Evolutionary conservation across 2,888 invertebrate species (phyloP), one percentile per base, ranked within the genome.

Genomic region (Aphrophora alni): DNA sequence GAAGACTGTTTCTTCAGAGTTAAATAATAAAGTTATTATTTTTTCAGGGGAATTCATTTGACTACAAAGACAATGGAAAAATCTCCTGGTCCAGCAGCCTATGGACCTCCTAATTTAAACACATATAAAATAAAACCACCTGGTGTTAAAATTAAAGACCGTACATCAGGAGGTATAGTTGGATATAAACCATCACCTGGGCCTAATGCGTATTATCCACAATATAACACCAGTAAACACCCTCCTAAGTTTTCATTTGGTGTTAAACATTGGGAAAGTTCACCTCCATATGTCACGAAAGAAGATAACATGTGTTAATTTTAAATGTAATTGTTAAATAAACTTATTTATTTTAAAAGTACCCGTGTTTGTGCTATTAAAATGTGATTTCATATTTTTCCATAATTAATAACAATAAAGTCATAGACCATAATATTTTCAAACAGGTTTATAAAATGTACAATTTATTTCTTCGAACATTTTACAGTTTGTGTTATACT

Each of bases 211-310:
- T 79, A 79, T 33, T 59, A 79, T 12, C 78, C 78, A 0, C 33
- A 59, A 27, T 79, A 33, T 68, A 79, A 74, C 68, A 33, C 51
- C n/a, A 74, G 69, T 68, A 74, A 38, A 59, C 74, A 68, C 25
- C 74, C 78, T 12, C 78, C 78, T 51, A 79, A 79, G 68, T 79
- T 68, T 38, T 59, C 78, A 21, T 79, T 79, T 38, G 78, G 78
- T 12, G 74, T 79, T 7, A 79, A 68, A n/a, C 73, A 73, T 1
- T 59, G 59, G 59, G 59, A 59, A 59, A 24, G 5, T n/a, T 33
- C 28, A 24, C 44, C 38, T 7, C 78, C 78, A 4, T 79, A 79
- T 72, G 69, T 79, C 25, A 69, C 24, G 0, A 73, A 73, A 17
- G 74, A 74, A 72, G 78, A 79, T 38, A 79, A 79, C 21, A 59